Base-by-base conservation (phyloP, 2,113 vertebrate genomes). In the Dicentrarchus labrax region DNA sequence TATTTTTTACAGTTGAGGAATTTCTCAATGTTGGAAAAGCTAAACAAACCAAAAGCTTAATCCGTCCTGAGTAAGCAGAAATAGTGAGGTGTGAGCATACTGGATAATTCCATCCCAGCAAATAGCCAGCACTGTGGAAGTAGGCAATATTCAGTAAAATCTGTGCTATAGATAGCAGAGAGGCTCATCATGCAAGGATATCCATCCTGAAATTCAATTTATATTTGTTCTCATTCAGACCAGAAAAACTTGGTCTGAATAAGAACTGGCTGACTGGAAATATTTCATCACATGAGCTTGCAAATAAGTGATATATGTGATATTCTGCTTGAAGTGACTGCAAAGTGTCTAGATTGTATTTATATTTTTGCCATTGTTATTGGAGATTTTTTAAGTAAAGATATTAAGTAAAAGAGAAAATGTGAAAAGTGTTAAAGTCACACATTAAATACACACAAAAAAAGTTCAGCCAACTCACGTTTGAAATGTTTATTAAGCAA, bases 151-250 rank as follows among this genome's bases (percentile, higher is more conserved):
- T 76, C 56, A 73, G 76, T 78, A 80, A 82, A 86, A 84, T 74
- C 80, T 3, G 1, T 21, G 41, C 61, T 71, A 82, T 64, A 86
- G 80, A 85, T 78, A 91, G 62, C 62, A 87, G 48, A 67, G 60
- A 71, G 62, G 71, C 80, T 89, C 82, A 86, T 84, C 83, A 86
- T 70, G 80, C 69, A 86, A 24, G 70, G 79, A 57, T 82, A 51
- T 84, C 71, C 78, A 77, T 80, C 69, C 80, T 81, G 70, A 80
- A 87, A 87, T 85, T 82, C 13, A 81, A 89, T 89, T 87, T 80
- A 87, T 81, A 87, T 89, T 85, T 57, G 77, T 68, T 6, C 30
- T 30, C 71, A 87, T 45, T 79, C 51, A 71, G 53, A 77, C 50
- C 30, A 72, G 54, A 45, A 67, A 81, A 70, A 79, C 38, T 17